phyloP scores from a whole-genome alignment of 2,113 vertebrate genomes.

The Elaphurus davidianus region DNA sequence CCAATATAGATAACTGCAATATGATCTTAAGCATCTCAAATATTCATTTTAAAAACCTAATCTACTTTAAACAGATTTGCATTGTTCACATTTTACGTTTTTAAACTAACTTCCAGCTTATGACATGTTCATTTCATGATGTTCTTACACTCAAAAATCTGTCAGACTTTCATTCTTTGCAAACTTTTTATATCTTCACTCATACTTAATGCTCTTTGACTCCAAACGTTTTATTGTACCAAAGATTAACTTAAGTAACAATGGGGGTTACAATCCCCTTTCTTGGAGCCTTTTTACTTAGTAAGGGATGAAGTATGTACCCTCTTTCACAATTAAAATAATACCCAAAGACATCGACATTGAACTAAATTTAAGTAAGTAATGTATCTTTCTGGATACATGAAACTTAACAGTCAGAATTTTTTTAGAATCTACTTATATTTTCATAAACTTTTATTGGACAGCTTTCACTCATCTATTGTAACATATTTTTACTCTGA shows the following conservation, averaged over 20 bases:
- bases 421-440: background rate
- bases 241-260: constrained; percentile 74
- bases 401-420: background rate
- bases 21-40: constrained; percentile 57
- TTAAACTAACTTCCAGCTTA: constrained; percentile 66
- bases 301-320: background rate
- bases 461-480: background rate
- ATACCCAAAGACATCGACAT: background rate
- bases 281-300: constrained; percentile 14
- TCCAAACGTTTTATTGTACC: constrained; percentile 72
- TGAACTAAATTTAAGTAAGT: constrained; percentile 39
- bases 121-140: constrained; percentile 68
- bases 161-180: constrained; percentile 75
- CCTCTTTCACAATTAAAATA: constrained; percentile 14
- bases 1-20: constrained; percentile 27
- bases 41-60: constrained; percentile 57
- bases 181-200: constrained; percentile 67
- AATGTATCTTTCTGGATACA: background rate
- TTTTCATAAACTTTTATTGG: background rate
- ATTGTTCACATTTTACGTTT: constrained; percentile 47
- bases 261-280: background rate
- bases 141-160: constrained; percentile 70
- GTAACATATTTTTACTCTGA: constrained; percentile 45
- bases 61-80: background rate
- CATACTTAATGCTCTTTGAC: constrained; percentile 64